Percentiles rank a stretch among this genome's conserved stretches.
Evolutionary conservation across 2,888 invertebrate species (phyloP).

Genomic region (Steinernema hermaphroditum): DNA sequence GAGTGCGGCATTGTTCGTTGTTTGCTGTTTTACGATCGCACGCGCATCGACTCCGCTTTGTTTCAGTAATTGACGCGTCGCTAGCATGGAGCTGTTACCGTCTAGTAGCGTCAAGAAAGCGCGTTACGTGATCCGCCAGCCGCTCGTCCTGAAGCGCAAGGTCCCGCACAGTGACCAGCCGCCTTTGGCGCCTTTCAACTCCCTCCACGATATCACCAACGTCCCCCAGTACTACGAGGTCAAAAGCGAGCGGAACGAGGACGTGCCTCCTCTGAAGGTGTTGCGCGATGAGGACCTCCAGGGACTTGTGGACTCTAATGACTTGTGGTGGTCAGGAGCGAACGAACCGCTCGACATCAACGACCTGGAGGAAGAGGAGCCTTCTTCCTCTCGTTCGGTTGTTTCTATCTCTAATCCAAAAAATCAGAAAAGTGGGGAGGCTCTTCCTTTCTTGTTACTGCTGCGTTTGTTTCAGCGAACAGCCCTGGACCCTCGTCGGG

Average conservation of each 20-base stretch:
- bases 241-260: background rate
- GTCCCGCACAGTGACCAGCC: background rate
- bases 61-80: conserved; percentile 12
- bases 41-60: conserved; percentile 9
- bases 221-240: conserved; percentile 11
- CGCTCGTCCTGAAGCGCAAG: background rate
- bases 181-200: background rate
- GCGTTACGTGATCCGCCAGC: conserved; percentile 19
- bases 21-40: conserved; percentile 13
- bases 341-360: background rate
- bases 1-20: conserved; percentile 10
- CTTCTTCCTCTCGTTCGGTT: background rate
- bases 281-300: conserved; percentile 9
- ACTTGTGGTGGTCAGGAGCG: background rate
- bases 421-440: no score
- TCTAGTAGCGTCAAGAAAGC: background rate
- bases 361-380: background rate
- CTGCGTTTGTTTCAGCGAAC: conserved; percentile 7
- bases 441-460: no score
- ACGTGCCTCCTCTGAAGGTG: background rate
- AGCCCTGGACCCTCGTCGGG: conserved; percentile 30
- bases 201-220: conserved; percentile 1
- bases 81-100: conserved; percentile 5
- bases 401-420: background rate
- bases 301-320: background rate